Evolutionary conservation across 2,888 invertebrate species (phyloP), one percentile per base, ranked within the genome.

Genomic region (Xanthorhoe designata): DNA sequence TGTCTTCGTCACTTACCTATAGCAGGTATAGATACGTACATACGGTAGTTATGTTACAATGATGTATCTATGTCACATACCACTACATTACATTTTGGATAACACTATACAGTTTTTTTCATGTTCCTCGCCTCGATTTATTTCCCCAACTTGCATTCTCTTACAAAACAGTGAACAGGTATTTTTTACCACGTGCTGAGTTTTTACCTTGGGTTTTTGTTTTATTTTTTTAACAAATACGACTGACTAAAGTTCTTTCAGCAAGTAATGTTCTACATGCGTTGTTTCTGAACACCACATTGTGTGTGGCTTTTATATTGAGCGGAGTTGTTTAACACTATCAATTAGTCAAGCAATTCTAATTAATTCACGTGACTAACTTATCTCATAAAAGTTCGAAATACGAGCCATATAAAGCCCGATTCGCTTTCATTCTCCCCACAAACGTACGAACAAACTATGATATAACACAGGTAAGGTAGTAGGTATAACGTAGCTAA

Each of bases 181-280:
- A 50, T 57, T 60, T 66, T 57, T 57, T 63, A 60, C 47, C 54
- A 63, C 51, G 56, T 53, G 56, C 38, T 18, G 35, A 35, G 45
- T 49, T 66, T 61, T 64, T 57, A 57, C 64, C 64, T 64, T 63
- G 63, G 15, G 61, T 57, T 63, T 63, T 68, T 32, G 32, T 60
- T 61, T 61, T 49, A 53, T 50, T 67, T 60, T 63, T 9, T 59
- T 50, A 35, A 49, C 47, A 53, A 47, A 63, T 58, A 35, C 50
- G 32, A 54, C 45, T 19, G 53, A 17, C 59, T 67, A 47, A 62
- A 59, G 54, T 58, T 61, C 17, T 38, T 62, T 42, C 45, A 59
- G 54, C 45, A 58, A 45, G 35, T 56, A 49, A 17, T 50, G 57
- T 60, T 50, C 19, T 56, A 51, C 18, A 42, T 8, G 50, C 13